Base-by-base conservation (phyloP, 2,888 invertebrate species). In the Drosophila acutilabella region DNA sequence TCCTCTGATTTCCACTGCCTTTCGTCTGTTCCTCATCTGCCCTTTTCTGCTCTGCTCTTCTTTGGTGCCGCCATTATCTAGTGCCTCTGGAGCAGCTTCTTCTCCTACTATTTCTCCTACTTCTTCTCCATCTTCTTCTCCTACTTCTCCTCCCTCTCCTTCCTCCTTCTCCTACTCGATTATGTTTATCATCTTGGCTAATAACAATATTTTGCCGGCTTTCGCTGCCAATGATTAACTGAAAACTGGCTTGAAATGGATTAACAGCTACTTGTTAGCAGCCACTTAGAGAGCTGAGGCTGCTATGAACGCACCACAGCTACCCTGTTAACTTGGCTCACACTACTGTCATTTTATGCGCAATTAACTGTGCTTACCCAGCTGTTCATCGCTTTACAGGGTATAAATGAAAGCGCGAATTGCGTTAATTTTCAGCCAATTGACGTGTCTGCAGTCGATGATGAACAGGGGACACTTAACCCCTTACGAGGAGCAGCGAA, bases 341-440 rank as follows among this genome's bases (percentile, higher is more conserved):
- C 20, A 20, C 33, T 33, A 11, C 11, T 0, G 23, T 11, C 33
- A 11, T 0, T 33, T 33, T 7, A 11, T 6, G 23, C 23, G 1
- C 23, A 6, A 6, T 6, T 23, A 23, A 23, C 6, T 23, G 8
- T 1, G 30, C 7, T 8, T 30, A 8, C 30, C 30, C 30, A 8
- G 1, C 8, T 30, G 8, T 30, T 8, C 8, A 7, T 1, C 1
- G 26, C 5, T 1, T 7, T 13, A 11, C 40, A 51, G 58, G 36
- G 79, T 69, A 58, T 33, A 68, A 61, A 77, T 70, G 82, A 88
- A 88, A 85, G 85, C 88, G 80, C 82, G 74, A 89, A 89, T 75
- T 88, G 83, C 85, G 88, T 85, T 89, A 85, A 89, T 89, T 89
- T 84, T 71, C 70, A 72, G 76, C 70, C 88, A 89, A 81, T 84